phyloP scores from a whole-genome alignment of 2,888 invertebrate species.

The Lepas anatifera region DNA sequence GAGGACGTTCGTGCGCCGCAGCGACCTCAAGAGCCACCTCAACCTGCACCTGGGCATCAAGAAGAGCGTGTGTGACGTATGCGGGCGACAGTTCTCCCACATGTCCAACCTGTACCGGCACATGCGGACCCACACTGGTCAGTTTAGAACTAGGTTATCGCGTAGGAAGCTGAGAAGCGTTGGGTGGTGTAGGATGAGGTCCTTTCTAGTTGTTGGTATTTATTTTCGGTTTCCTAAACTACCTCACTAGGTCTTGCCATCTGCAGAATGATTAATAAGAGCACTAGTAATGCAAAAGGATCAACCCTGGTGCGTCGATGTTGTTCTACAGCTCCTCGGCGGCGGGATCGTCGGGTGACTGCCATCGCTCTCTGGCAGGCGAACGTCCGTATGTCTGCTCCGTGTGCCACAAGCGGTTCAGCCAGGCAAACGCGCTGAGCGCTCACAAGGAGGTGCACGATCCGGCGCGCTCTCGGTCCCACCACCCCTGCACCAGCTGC shows the following conservation, averaged over 20 bases:
- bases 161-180: no score
- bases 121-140: constrained; percentile 31
- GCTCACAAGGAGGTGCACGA: background rate
- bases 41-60: constrained; percentile 36
- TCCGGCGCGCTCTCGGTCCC: background rate
- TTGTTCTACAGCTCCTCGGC: no score
- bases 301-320: no score
- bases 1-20: constrained; percentile 35
- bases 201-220: no score
- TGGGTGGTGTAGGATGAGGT: no score
- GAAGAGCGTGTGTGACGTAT: constrained; percentile 34
- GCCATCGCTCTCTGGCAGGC: background rate
- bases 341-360: no score
- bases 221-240: no score
- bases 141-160: no score
- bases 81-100: constrained; percentile 36
- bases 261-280: no score
- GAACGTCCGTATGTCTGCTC: constrained; percentile 22
- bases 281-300: no score
- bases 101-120: constrained; percentile 35
- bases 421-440: background rate
- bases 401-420: constrained; percentile 20
- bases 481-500: constrained; percentile 19
- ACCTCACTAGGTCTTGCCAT: no score
- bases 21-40: constrained; percentile 35